Evolutionary conservation across 53 echinoderm and acorn worm genomes (phyloP).

Genomic region (Glandiceps talaboti): DNA sequence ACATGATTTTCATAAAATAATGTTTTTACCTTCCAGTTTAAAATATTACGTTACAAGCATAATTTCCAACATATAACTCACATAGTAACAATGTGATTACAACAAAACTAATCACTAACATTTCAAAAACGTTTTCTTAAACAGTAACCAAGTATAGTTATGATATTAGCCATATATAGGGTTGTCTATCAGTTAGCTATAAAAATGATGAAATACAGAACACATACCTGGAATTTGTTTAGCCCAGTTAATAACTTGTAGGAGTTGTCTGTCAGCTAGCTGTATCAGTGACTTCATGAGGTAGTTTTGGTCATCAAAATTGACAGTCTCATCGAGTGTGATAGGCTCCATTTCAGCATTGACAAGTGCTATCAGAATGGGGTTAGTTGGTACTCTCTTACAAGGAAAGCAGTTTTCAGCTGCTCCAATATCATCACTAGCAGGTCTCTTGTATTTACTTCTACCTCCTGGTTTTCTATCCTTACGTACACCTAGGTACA

Average conservation of each 20-base stretch:
- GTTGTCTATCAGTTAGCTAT: no score
- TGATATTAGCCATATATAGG: no score
- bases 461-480: not conserved
- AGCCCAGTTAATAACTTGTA: not conserved
- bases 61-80: no score
- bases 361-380: not conserved
- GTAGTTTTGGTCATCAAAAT: not conserved
- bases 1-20: no score
- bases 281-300: not conserved
- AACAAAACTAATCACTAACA: no score
- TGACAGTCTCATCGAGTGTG: not conserved
- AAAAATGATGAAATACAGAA: no score
- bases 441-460: not conserved
- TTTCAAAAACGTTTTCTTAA: no score
- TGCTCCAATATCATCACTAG: not conserved
- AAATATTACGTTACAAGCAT: no score
- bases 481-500: not conserved
- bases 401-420: not conserved
- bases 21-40: no score
- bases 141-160: no score
- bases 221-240: not conserved
- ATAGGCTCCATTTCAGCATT: not conserved
- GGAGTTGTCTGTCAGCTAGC: not conserved
- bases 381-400: not conserved
- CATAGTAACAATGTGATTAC: no score